Evolutionary conservation across 2,113 vertebrate species (phyloP).

Genomic region (Austrofundulus limnaeus): DNA sequence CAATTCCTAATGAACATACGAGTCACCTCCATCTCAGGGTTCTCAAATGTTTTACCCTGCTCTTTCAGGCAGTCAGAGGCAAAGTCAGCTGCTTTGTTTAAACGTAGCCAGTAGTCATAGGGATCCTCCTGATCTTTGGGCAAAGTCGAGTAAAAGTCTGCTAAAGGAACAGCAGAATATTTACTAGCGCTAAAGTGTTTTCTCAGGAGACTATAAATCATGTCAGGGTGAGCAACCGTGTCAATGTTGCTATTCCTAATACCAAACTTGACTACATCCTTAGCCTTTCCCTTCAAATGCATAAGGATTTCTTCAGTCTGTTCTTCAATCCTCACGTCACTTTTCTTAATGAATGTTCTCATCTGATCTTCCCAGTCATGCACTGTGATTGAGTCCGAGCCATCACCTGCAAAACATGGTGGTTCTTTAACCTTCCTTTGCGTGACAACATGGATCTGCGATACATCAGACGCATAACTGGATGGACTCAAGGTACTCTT

Average conservation of each 20-base stretch:
- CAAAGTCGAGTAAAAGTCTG: neutral
- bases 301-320: neutral
- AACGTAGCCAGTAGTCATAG: too few species aligned
- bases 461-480: too few species aligned
- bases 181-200: neutral
- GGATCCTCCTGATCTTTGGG: neutral
- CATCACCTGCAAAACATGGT: too few species aligned
- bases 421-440: too few species aligned
- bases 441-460: too few species aligned
- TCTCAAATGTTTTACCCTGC: neutral
- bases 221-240: neutral
- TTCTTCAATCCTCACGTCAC: neutral
- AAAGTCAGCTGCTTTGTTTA: too few species aligned
- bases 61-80: neutral
- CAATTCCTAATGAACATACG: neutral
- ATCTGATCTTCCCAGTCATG: too few species aligned
- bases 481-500: neutral
- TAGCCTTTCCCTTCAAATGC: neutral
- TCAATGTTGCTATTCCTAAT: neutral
- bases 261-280: neutral
- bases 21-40: neutral
- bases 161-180: neutral
- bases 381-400: too few species aligned
- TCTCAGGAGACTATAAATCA: neutral
- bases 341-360: neutral